Base-by-base conservation (phyloP, 2,797 vertebrate genomes). In the Scleropages formosus region DNA sequence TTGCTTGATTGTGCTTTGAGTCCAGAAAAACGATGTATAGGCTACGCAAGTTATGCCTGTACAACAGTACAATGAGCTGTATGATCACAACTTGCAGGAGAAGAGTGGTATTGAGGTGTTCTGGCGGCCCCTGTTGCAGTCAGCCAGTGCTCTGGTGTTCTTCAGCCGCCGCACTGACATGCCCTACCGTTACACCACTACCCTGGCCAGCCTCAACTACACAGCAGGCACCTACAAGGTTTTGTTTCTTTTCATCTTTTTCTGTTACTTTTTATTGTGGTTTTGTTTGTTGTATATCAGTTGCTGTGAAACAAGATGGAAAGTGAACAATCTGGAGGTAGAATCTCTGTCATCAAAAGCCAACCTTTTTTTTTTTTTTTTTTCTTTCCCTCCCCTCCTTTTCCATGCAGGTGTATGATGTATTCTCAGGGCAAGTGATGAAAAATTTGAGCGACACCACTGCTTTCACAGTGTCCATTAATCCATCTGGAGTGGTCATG, bases 401-500 rank as follows among this genome's bases (percentile, higher is more conserved):
- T 47, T 72, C 71, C 85, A 79, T 83, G 49, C 82, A 98, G 97
- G 84, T 91, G 20, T 87, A 88, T 75, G 90, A 96, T 0, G 93
- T 97, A 75, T 98, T 93, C 73, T 86, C 84, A 0, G 87, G 86
- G 18, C 84, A 89, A 68, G 9, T 79, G 11, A 49, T 83, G 56
- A 86, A 80, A 0, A n/a, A 44, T 15, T 83, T 97, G 77, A 94
- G 85, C 72, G 83, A 89, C 7, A 82, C 84, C 47, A 89, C 90
- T 53, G 85, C 78, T 64, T 96, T 98, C 71, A 93, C 94, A 0
- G 93, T 98, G 39, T 77, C 90, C 0, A 85, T 98, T 82, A 96
- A 98, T 84, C 96, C 96, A 16, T 91, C 94, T 0, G 97, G 97
- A 0, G 96, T 96, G 76, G 95, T 97, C 81, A 95, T 98, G 96